Conservation (phyloP, 2,113 vertebrate genomes). For the Himantopus leucocephalus region DNA sequence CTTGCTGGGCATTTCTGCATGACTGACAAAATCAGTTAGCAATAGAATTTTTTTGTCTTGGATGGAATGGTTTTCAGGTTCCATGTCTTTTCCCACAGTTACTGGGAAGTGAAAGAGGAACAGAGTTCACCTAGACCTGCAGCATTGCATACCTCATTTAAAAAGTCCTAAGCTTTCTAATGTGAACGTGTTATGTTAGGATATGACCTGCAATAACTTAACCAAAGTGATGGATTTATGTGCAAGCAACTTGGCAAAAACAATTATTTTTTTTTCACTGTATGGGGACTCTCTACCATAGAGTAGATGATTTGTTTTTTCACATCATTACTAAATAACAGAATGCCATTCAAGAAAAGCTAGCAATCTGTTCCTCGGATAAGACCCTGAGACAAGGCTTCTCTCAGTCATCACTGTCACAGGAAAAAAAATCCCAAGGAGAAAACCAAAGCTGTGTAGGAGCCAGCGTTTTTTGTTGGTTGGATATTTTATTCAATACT, state of each 20-base stretch:
- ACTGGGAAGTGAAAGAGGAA: background rate
- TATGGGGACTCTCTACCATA: background rate
- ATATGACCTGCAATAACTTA: background rate
- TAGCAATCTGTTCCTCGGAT: background rate
- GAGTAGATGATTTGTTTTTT: background rate
- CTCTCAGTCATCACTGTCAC: background rate
- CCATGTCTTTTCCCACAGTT: background rate
- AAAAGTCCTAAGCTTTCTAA: background rate
- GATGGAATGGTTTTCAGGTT: background rate
- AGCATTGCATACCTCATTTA: background rate
- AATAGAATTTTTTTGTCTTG: background rate
- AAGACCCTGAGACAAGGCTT: background rate
- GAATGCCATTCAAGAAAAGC: background rate
- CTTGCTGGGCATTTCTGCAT: background rate
- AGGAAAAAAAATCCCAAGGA: background rate
- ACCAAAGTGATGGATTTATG: background rate
- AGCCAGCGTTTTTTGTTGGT: background rate
- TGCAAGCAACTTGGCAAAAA: background rate
- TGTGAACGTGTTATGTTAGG: fast-evolving
- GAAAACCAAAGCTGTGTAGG: background rate
- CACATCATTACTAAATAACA: background rate
- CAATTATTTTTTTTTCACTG: background rate
- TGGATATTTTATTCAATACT: background rate
- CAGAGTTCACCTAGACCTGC: background rate
- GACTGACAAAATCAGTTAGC: background rate